Evolutionary conservation across 2,888 invertebrate species (phyloP), one percentile per base, ranked within the genome.

Genomic region (Ophion ellenae): DNA sequence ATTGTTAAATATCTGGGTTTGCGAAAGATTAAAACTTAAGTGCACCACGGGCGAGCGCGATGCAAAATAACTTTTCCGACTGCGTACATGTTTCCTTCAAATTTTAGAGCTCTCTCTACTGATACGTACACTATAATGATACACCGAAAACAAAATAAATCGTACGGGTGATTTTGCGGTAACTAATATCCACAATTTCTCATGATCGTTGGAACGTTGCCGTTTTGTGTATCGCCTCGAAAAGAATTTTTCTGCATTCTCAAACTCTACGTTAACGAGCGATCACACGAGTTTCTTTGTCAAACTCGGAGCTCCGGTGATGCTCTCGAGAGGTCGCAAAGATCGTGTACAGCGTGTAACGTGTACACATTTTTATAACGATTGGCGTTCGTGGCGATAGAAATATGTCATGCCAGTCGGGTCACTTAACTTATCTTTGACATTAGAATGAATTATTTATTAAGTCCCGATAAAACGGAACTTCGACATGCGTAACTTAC

Each of bases 371-470:
- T 76, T 66, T 66, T 2, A 53, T 20, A 53, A 17, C 10, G 40
- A 57, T 24, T 57, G 63, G 28, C 71, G 59, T 70, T 47, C 36
- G 75, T 82, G 40, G 40, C 63, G 24, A 20, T 45, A 11, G 36
- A 85, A 79, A 82, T 82, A 53, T 53, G 53, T 53, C 74, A 78
- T 36, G 61, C 69, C 69, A 28, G 69, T 74, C 45, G 69, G n/a
- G 71, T 79, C 61, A 28, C 61, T 77, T 47, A 2, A 20, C 64
- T 57, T 82, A 40, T 80, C 76, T 84, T 40, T 63, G 76, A 80
- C 81, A 61, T 76, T 69, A 57, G 7, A 64, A 76, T 82, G 47
- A 76, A 85, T 85, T 66, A 85, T 83, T 85, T 45, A 80, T 70
- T 40, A 59, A 76, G n/a, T 67, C 59, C 61, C 71, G 82, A 85